Percentiles rank a stretch among this genome's conserved stretches.
Evolutionary conservation across 2,888 invertebrate species (phyloP).

Genomic region (Agrochola macilenta): DNA sequence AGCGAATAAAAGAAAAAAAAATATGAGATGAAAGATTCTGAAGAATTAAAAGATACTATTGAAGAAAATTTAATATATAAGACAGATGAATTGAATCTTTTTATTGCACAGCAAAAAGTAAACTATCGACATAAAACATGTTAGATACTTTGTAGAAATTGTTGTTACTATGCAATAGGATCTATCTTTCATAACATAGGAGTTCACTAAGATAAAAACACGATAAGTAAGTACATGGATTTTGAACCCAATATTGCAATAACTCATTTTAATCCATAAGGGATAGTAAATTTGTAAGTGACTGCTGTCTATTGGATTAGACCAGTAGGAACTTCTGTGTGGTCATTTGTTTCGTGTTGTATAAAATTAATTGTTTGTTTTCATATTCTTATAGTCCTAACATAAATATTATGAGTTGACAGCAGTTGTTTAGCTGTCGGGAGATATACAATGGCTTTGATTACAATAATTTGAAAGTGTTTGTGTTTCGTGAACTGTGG

Average conservation of each 20-base stretch:
- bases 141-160: background rate
- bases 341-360: slow-evolving; percentile 28
- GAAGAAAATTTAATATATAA: background rate
- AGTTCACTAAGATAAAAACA: background rate
- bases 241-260: background rate
- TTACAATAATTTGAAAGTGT: slow-evolving; percentile 37
- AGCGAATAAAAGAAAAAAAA: slow-evolving; percentile 8
- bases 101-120: background rate
- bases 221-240: background rate
- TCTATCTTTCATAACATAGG: background rate
- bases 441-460: slow-evolving; percentile 26
- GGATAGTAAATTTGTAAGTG: background rate
- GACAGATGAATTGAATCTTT: background rate
- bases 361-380: slow-evolving; percentile 30
- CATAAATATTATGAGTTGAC: slow-evolving; percentile 52
- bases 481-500: slow-evolving; percentile 14
- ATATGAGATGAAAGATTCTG: background rate
- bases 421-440: slow-evolving; percentile 27
- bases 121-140: background rate
- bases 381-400: slow-evolving; percentile 5
- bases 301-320: background rate
- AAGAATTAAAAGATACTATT: background rate
- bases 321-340: slow-evolving; percentile 23
- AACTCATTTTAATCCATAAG: background rate
- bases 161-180: background rate